Conservation (phyloP, 92 coral and sea anemone genomes). For the Heliopora coerulea region DNA sequence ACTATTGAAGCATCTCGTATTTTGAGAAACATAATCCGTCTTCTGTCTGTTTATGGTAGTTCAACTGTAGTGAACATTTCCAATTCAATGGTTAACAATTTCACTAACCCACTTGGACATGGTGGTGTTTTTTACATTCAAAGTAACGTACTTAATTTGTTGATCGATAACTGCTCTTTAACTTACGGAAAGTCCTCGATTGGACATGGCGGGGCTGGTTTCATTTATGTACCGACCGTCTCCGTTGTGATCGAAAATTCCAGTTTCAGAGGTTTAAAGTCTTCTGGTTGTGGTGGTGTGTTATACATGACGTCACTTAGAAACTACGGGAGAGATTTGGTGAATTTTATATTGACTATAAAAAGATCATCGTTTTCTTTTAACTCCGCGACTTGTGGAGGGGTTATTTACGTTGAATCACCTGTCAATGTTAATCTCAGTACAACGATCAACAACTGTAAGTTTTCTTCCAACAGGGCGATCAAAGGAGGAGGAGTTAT, state of each 20-base stretch:
- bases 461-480: slow-evolving; percentile 20
- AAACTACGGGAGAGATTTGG: not conserved
- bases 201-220: slow-evolving; percentile 38
- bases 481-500: not conserved
- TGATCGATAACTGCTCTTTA: slow-evolving; percentile 19
- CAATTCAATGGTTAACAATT: not conserved
- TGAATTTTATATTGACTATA: not conserved
- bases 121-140: slow-evolving; percentile 28
- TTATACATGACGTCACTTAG: not conserved
- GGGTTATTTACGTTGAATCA: not conserved
- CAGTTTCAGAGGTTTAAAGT: slow-evolving; percentile 1
- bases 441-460: slow-evolving; percentile 4
- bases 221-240: not conserved
- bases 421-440: not conserved
- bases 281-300: slow-evolving; percentile 11
- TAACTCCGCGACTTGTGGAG: slow-evolving; percentile 8
- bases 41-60: not conserved
- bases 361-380: slow-evolving; percentile 33
- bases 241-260: slow-evolving; percentile 14
- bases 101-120: not conserved
- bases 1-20: not conserved
- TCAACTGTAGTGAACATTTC: not conserved
- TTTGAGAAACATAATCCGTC: not conserved
- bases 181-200: not conserved
- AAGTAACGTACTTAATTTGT: slow-evolving; percentile 2